Conservation (phyloP, 2,888 invertebrate genomes). For the Sminthurinus aureus region DNA sequence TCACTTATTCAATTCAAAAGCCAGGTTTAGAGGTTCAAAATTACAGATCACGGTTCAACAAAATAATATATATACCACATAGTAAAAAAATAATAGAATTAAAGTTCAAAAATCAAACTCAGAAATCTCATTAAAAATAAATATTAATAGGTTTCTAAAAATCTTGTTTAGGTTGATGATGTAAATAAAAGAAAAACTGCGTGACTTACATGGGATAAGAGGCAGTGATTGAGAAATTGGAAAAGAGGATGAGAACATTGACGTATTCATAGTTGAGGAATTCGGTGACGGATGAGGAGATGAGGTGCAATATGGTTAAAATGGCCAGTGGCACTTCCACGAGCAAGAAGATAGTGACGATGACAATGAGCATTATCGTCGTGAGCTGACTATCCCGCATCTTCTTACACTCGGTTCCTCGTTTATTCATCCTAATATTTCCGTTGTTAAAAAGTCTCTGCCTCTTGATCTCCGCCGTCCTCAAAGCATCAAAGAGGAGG, state of each 20-base stretch:
- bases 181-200: too few relatives aligned
- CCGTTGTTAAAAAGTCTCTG: conserved; percentile 74
- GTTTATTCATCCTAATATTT: conserved; percentile 67
- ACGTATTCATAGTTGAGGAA: conserved; percentile 80
- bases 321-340: conserved; percentile 86
- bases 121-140: too few relatives aligned
- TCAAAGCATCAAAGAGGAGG: conserved; percentile 84
- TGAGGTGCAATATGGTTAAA: conserved; percentile 82
- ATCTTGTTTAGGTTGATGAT: too few relatives aligned
- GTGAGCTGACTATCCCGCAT: conserved; percentile 83
- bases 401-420: conserved; percentile 80
- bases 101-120: too few relatives aligned
- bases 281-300: conserved; percentile 76
- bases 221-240: conserved; percentile 82
- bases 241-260: conserved; percentile 79
- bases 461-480: conserved; percentile 80
- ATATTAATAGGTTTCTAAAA: too few relatives aligned
- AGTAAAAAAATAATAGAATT: too few relatives aligned
- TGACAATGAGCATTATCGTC: conserved; percentile 85
- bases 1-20: too few relatives aligned
- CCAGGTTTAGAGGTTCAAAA: too few relatives aligned
- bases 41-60: too few relatives aligned
- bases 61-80: too few relatives aligned
- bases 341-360: conserved; percentile 82
- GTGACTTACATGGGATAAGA: conserved; percentile 78